Base-by-base conservation (phyloP, 2,888 invertebrate genomes). In the Herminia tarsipennalis region DNA sequence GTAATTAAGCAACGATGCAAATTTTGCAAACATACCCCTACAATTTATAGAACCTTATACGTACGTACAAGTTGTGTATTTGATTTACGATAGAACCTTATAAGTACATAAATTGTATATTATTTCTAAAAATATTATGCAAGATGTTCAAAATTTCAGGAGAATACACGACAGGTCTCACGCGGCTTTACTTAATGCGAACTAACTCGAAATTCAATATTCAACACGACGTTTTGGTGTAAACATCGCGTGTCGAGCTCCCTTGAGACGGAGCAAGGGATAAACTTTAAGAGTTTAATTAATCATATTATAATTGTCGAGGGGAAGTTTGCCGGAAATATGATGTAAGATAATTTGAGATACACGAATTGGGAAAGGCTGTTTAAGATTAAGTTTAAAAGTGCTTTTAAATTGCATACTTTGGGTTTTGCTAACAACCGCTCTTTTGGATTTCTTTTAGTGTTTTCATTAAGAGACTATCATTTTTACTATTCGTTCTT, bases 191-290 rank as follows among this genome's bases (percentile, higher is more conserved):
- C 76, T 77, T 79, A 79, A 75, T 76, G 70, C 65, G 72, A 70
- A 71, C 76, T 78, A 78, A 83, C 78, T 82, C 74, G 71, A 85
- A 86, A 85, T 86, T 83, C 83, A 85, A 86, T 87, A 87, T 87
- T 82, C 79, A 83, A 85, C 84, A 83, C 82, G 84, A 83, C 81
- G 81, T 84, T 87, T 83, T 70, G 75, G 77, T 84, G 87, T 85
- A 84, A 85, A 85, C 81, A 81, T 83, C 73, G 83, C 83, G 77
- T 85, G 85, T 80, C 75, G 78, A 37, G 66, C 53, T 55, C 73
- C 66, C 56, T 30, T 34, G 28, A 58, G 51, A 46, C 49, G 72
- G 66, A 48, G 17, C 45, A 76, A 79, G 71, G 53, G 29, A 60
- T 50, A 21, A 55, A 53, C 56, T 47, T 30, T 32, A 20, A 34